Base-by-base conservation (phyloP, 2,888 invertebrate species). In the Aricia artaxerxes region DNA sequence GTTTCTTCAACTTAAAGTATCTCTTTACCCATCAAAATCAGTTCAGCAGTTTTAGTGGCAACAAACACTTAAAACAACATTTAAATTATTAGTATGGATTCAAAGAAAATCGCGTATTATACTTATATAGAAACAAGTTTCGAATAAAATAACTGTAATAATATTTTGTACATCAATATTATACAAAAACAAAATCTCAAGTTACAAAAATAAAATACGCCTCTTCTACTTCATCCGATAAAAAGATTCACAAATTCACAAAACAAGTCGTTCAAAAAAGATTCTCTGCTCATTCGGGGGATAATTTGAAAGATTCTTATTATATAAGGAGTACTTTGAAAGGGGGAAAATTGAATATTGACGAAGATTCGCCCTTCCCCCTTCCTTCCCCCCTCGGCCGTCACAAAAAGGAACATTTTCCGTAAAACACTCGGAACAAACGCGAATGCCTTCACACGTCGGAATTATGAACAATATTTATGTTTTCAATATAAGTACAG, bases 391-490 rank as follows among this genome's bases (percentile, higher is more conserved):
- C 64, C 64, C 64, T 9, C 64, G 11, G 6, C 31, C 64, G 64
- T 31, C 31, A 64, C 64, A 64, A 64, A 11, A 24, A 11, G 13
- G 16, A 76, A 76, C 57, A 13, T 76, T 76, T 57, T 57, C 76
- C 40, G 53, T 53, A 31, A 35, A 31, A 76, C 76, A 76, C 35
- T 76, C 35, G 53, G 57, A 35, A 76, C 76, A 76, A 76, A 57
- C 76, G 76, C 13, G 76, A 49, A 76, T 31, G n/a, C n/a, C 40
- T n/a, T 24, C 44, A 73, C 76, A 53, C 76, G 76, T 76, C 76
- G 31, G 57, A 76, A 76, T 76, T 76, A 57, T 53, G 13, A 76
- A 76, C 76, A 76, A 76, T 76, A 57, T 76, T 76, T 76, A 76
- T 76, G 53, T 76, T 76, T 76, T 76, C 76, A 76, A 76, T 76